A percentile compares a stretch with the other conserved stretches of the same genome.
Evolutionary conservation across 2,888 invertebrate genomes (phyloP).

Genomic region (Molorchus minor): DNA sequence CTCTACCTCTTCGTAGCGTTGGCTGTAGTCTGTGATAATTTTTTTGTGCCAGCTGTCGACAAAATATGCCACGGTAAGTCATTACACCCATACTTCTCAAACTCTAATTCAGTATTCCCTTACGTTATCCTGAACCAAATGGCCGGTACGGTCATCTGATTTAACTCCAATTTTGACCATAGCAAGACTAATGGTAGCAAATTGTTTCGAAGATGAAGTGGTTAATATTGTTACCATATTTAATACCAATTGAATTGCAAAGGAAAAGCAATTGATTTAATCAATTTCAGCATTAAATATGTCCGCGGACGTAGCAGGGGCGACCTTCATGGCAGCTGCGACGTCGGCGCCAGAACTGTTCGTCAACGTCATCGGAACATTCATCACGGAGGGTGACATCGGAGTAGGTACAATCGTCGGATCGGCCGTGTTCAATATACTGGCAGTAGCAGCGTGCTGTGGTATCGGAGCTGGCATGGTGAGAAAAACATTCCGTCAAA

Average conservation of each 20-base stretch:
- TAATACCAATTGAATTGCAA: too few species aligned
- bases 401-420: conserved; percentile 83
- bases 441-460: conserved; percentile 81
- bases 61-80: conserved; percentile 88
- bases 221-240: too few species aligned
- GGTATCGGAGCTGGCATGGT: conserved; percentile 73
- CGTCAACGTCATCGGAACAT: conserved; percentile 85
- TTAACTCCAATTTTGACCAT: too few species aligned
- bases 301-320: conserved; percentile 85
- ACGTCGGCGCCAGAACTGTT: conserved; percentile 89
- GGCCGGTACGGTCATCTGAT: too few species aligned
- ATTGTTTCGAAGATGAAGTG: too few species aligned
- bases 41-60: conserved; percentile 92
- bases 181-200: too few species aligned
- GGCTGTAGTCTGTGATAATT: conserved; percentile 92
- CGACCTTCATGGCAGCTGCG: conserved; percentile 92
- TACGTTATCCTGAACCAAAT: too few species aligned
- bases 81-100: background rate
- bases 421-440: conserved; percentile 81
- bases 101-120: background rate
- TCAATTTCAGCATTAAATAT: conserved; percentile 68
- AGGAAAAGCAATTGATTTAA: background rate
- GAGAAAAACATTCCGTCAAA: too few species aligned
- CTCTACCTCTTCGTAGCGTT: conserved; percentile 84
- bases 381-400: conserved; percentile 80